Evolutionary conservation across 2,113 vertebrate genomes (phyloP), one percentile per base, ranked within the genome.

Genomic region (Trinectes maculatus): DNA sequence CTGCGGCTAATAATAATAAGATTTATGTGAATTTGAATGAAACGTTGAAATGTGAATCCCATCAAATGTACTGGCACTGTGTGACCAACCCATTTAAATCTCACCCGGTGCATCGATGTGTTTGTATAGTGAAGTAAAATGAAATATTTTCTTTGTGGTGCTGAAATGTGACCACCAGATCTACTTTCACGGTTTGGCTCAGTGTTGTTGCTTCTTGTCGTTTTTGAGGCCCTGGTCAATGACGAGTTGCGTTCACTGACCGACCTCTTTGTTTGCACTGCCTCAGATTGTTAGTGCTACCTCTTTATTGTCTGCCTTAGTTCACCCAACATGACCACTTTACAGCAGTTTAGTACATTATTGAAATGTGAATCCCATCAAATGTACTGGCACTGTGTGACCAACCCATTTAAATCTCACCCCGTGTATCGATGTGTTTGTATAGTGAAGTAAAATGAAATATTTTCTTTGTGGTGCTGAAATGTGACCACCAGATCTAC

Each of bases 311-410:
- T 67, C 54, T 48, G 29, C 74, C 71, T 74, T 42, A 70, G 68
- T 57, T 48, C 60, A 83, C 67, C 53, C 64, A 37, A 68, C 74
- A 68, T 16, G 22, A 70, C 69, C 61, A 75, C 64, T 68, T 84
- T 63, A 65, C 48, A 63, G 61, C 53, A 62, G 62, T 79, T 65
- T 65, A 77, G 71, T n/a, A n/a, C n/a, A n/a, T n/a, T n/a, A n/a
- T 71, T 54, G 29, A 15, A 37, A 19, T 46, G 31, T 42, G 64
- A 77, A 61, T 79, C 52, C 54, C 65, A 66, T 5, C 11, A 57
- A 60, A 29, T 36, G 29, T 9, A 42, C 19, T 26, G 22, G 18
- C 7, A 3, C 16, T 8, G 9, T 24, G 21, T 18, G 76, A 61
- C 66, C 60, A 46, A 68, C 33, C 13, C 51, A n/a, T 67, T 44